Evolutionary conservation across 2,113 vertebrate species (phyloP).

Genomic region (Bungarus multicinctus): DNA sequence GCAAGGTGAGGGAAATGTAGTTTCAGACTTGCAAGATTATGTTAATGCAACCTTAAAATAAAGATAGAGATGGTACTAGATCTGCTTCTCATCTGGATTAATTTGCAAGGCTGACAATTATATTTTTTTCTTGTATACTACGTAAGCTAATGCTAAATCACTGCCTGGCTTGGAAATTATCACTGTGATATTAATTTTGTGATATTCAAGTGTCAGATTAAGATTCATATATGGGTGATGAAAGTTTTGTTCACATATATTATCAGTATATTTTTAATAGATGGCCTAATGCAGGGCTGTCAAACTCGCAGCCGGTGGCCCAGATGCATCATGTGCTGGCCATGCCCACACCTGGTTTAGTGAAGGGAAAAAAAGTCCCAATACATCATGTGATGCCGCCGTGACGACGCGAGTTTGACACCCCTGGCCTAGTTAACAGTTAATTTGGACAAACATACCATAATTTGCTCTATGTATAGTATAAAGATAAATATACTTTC

Average conservation of each 20-base stretch:
- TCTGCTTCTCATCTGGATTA: not conserved
- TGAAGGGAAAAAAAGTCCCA: too few relatives aligned
- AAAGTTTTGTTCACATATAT: not conserved
- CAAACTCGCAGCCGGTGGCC: too few relatives aligned
- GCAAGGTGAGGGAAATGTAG: not conserved
- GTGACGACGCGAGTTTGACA: too few relatives aligned
- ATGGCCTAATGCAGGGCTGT: too few relatives aligned
- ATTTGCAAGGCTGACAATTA: not conserved
- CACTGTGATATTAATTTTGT: not conserved
- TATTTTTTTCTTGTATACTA: not conserved
- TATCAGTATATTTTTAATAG: not conserved
- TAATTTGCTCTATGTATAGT: not conserved
- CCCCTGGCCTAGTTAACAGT: not conserved
- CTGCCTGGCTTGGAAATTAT: not conserved
- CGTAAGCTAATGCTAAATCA: not conserved
- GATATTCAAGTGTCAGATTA: not conserved
- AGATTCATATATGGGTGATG: not conserved
- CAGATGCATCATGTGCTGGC: too few relatives aligned
- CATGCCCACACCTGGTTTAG: too few relatives aligned
- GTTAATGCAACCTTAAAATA: not conserved
- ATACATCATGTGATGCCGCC: too few relatives aligned
- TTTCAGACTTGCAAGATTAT: not conserved
- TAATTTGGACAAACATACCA: not conserved
- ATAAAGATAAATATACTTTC: not conserved
- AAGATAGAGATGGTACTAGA: not conserved